Conservation (phyloP, 2,888 invertebrate species). For the Melipona beecheii region DNA sequence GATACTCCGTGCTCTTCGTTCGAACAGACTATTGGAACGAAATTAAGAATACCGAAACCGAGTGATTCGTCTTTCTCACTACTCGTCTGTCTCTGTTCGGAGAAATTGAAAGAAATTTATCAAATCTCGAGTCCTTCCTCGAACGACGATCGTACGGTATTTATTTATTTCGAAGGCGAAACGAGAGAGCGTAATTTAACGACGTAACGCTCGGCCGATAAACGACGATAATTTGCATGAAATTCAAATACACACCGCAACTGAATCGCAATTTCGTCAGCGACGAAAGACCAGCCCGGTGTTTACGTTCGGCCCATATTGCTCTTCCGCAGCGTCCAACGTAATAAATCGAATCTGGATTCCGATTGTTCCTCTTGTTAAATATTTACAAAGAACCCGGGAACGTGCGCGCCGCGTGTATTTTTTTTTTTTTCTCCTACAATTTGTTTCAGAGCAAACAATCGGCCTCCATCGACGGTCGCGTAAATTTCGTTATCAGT, state of each 20-base stretch:
- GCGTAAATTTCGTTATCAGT: constrained; percentile 22
- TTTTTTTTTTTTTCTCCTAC: background rate
- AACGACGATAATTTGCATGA: background rate
- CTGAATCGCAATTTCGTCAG: background rate
- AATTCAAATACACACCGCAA: background rate
- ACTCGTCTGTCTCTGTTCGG: background rate
- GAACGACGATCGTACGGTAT: too few relatives aligned
- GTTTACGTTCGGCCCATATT: constrained; percentile 1
- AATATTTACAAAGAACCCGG: constrained; percentile 31
- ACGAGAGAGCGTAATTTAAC: background rate
- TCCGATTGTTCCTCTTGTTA: constrained; percentile 33
- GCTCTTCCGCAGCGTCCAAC: background rate
- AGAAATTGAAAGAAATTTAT: too few relatives aligned
- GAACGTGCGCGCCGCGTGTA: background rate
- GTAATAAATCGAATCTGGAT: constrained; percentile 21
- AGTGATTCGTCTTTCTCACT: background rate
- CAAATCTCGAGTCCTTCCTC: too few relatives aligned
- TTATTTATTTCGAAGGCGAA: too few relatives aligned
- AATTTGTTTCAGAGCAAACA: constrained; percentile 15
- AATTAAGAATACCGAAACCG: constrained; percentile 3
- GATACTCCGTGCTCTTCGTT: constrained; percentile 6
- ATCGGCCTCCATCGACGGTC: background rate
- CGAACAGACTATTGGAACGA: background rate
- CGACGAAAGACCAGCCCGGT: background rate
- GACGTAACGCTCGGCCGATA: background rate